These are phyloP conservation scores for Nylanderia fulva DNA, from an alignment of 1,140 invertebrate species.

Conservation along the genomic window DNA sequence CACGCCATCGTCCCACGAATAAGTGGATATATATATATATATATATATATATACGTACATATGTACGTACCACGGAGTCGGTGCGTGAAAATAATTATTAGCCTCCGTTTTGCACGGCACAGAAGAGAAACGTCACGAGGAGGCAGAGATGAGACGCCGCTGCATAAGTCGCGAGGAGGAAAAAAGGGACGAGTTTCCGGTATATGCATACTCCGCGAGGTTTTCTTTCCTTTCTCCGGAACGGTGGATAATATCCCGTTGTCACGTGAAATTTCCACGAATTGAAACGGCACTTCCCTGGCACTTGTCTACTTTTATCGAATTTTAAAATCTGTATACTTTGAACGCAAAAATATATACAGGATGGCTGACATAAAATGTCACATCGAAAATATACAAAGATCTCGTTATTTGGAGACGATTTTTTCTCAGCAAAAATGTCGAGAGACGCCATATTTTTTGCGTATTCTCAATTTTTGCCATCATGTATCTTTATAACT, in stretches of 20 bases:
- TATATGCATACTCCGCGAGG: constrained; percentile 44
- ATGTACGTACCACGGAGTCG: too few relatives aligned
- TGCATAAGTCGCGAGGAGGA: constrained; percentile 43
- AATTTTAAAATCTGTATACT: not conserved
- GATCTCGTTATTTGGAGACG: too few relatives aligned
- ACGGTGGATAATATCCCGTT: constrained; percentile 51
- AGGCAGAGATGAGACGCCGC: constrained; percentile 55
- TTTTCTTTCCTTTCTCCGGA: constrained; percentile 72
- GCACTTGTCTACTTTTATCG: not conserved
- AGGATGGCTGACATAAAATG: too few relatives aligned
- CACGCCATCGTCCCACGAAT: constrained; percentile 68
- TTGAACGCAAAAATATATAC: not conserved
- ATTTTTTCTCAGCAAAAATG: too few relatives aligned
- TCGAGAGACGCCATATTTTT: too few relatives aligned
- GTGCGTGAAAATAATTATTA: constrained; percentile 79
- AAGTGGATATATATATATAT: constrained; percentile 55
- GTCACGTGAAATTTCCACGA: constrained; percentile 13
- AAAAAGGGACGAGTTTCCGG: constrained; percentile 64
- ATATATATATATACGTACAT: too few relatives aligned
- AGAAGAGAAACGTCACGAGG: constrained; percentile 55
- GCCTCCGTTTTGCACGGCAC: constrained; percentile 64
- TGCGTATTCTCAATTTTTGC: too few relatives aligned
- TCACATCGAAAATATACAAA: too few relatives aligned
- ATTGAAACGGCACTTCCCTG: not conserved
- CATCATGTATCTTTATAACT: too few relatives aligned